Percentiles rank a stretch among this genome's conserved stretches.
phyloP scores from a whole-genome alignment of 2,888 invertebrate species.

The Agrotis ipsilon region DNA sequence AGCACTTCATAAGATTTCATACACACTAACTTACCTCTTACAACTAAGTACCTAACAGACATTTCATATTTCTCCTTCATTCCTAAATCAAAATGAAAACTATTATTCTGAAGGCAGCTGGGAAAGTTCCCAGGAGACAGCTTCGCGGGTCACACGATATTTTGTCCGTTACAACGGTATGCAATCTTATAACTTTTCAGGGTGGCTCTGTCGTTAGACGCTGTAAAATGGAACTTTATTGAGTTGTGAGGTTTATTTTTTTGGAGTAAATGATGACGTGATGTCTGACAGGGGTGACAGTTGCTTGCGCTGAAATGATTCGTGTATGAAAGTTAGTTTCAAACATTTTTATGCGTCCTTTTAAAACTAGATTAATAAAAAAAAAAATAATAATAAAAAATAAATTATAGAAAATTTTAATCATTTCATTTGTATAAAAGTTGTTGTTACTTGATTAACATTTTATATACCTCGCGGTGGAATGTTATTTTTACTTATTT shows the following conservation, averaged over 20 bases:
- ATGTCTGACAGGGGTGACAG: no score
- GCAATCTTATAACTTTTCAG: constrained; percentile 8
- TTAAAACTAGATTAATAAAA: no score
- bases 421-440: no score
- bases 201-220: neutral
- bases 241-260: neutral
- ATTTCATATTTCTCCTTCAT: constrained; percentile 31
- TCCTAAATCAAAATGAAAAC: constrained; percentile 58
- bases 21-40: neutral
- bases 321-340: no score
- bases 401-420: no score
- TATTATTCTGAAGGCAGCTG: constrained; percentile 48
- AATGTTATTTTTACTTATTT: no score
- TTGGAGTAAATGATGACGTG: no score
- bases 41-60: constrained; percentile 8
- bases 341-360: no score
- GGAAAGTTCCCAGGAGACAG: constrained; percentile 39
- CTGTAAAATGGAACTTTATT: neutral
- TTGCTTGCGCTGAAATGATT: no score
- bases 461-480: no score
- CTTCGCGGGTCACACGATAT: constrained; percentile 46
- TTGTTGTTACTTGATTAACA: no score
- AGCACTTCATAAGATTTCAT: neutral
- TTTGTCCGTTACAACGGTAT: constrained; percentile 20
- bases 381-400: no score